Base-by-base conservation (phyloP, 1,140 invertebrate genomes). In the Mya arenaria region DNA sequence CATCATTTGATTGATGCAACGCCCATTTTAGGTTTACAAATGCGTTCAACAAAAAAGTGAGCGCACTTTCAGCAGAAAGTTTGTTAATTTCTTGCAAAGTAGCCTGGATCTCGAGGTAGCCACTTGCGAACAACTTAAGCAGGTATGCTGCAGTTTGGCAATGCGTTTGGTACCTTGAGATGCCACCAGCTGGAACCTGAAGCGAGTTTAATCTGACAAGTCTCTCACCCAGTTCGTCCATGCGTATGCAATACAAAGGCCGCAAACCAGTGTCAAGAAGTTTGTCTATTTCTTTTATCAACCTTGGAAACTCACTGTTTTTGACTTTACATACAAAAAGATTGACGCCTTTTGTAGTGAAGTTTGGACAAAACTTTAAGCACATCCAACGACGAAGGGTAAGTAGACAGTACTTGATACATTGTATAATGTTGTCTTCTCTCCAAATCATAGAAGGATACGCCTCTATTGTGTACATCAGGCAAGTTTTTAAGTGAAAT, bases 401-500 rank as follows among this genome's bases (percentile, higher is more conserved):
- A 17, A 23, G 19, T 23, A 52, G 25, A 52, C 48, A 52, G 25
- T 52, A 52, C 19, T n/a, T 52, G 19, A 52, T 23, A 52, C 48
- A 52, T 23, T 52, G 19, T 8, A 52, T 23, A 10, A 52, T 17
- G 48, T 52, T 52, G 19, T 52, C 48, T 17, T 52, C 25, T 10
- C 25, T 52, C 48, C 48, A 52, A n/a, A 52, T 52, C 25, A 1
- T 2, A 4, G 19, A 1, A 10, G 48, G 48, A 52, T 52, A 10
- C 25, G 19, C 25, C 25, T 52, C 48, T 52, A 4, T 52, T 52
- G 48, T 52, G 48, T n/a, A 52, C 2, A 52, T n/a, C n/a, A n/a
- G n/a, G n/a, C n/a, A n/a, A n/a, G 48, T 52, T 52, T 52, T 52
- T 23, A 52, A n/a, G 48, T 52, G 48, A 52, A 52, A 52, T 52